A percentile compares a stretch with the other conserved stretches of the same genome.
These are phyloP conservation scores for Tubiluchus corallicola DNA, from an alignment of 2,888 invertebrate genomes.

Conservation along the genomic window DNA sequence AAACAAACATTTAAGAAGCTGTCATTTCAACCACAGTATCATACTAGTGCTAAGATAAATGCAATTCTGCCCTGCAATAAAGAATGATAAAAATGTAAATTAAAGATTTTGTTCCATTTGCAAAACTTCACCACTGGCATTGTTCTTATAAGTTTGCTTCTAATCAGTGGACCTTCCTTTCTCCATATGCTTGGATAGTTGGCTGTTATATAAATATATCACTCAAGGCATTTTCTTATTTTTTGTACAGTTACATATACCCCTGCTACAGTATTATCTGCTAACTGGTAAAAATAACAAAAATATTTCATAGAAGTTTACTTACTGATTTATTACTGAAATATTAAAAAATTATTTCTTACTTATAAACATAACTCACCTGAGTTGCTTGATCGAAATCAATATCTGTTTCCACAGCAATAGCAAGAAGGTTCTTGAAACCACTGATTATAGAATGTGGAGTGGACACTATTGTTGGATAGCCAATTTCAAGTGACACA, in stretches of 20 bases:
- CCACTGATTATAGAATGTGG: constrained; percentile 96
- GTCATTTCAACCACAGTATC: neutral
- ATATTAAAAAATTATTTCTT: too few species aligned
- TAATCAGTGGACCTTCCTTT: constrained; percentile 1
- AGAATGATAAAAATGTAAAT: constrained; percentile 7
- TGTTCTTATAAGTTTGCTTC: constrained; percentile 9
- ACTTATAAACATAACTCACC: too few species aligned
- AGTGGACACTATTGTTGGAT: constrained; percentile 88
- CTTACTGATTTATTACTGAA: too few species aligned
- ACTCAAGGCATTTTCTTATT: too few species aligned
- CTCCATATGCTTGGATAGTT: too few species aligned
- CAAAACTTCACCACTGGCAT: constrained; percentile 14
- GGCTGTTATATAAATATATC: too few species aligned
- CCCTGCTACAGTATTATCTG: neutral
- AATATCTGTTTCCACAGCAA: constrained; percentile 88
- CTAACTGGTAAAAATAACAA: constrained; percentile 8
- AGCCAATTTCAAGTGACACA: constrained; percentile 75
- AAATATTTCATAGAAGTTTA: too few species aligned
- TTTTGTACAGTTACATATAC: too few species aligned
- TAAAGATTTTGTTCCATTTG: too few species aligned
- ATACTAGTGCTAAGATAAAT: constrained; percentile 10
- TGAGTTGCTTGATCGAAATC: constrained; percentile 83
- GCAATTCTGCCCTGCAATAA: constrained; percentile 16
- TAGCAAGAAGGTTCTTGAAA: constrained; percentile 88
- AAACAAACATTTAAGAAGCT: too few species aligned